Evolutionary conservation across 2,797 vertebrate genomes (phyloP).

Genomic region (Numenius phaeopus): DNA sequence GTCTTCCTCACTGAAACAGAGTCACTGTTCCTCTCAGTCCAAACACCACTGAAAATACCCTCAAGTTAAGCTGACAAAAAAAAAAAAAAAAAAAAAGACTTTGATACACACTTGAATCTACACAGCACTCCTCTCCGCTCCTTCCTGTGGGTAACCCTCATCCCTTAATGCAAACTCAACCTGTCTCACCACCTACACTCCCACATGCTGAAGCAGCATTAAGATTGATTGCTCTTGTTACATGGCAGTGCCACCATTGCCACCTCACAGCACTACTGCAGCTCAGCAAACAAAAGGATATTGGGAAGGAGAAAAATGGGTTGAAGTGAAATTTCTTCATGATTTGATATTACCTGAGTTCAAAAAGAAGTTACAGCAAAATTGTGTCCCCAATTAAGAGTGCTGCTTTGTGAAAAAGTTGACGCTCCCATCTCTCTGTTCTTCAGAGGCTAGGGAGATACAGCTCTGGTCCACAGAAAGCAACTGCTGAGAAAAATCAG

Average conservation of each 20-base stretch:
- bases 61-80: fast-evolving
- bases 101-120: neutral
- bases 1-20: neutral
- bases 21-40: no score
- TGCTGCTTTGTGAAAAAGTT: neutral
- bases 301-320: neutral
- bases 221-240: neutral
- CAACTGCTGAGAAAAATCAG: neutral
- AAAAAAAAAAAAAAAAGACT: neutral
- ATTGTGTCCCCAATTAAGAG: neutral
- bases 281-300: neutral
- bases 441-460: neutral
- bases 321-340: neutral
- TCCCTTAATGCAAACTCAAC: neutral
- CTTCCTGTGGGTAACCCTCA: neutral
- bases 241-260: fast-evolving
- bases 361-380: neutral
- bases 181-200: neutral
- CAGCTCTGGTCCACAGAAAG: neutral
- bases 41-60: neutral
- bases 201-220: fast-evolving
- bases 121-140: neutral
- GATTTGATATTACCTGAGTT: neutral
- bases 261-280: fast-evolving
- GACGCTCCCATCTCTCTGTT: neutral